Percentiles rank a stretch among this genome's conserved stretches.
Evolutionary conservation across 2,113 vertebrate genomes (phyloP).

Genomic region (Cygnus atratus): DNA sequence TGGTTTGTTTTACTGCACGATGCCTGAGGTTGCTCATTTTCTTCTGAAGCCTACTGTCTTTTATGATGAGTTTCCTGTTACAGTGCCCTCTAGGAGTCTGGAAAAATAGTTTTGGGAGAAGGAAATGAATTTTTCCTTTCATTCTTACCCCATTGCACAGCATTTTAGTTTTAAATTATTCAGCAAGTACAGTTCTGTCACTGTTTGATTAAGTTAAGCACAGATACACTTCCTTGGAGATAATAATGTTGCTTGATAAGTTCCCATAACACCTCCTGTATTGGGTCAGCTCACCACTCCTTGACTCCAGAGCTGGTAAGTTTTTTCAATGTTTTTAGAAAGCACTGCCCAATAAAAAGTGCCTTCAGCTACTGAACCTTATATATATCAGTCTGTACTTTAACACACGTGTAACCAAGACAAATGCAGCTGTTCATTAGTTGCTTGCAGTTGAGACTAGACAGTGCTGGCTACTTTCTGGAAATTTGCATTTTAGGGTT

Average conservation of each 20-base stretch:
- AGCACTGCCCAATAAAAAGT: background rate
- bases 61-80: background rate
- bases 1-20: background rate
- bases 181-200: background rate
- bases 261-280: fast-evolving
- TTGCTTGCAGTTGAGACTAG: background rate
- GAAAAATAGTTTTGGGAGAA: background rate
- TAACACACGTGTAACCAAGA: background rate
- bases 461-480: background rate
- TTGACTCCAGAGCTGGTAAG: background rate
- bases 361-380: background rate
- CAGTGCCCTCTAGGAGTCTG: background rate
- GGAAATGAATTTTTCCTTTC: background rate
- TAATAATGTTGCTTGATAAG: background rate
- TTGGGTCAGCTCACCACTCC: background rate
- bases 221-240: background rate
- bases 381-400: background rate
- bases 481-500: background rate
- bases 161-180: background rate
- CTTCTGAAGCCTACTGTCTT: background rate
- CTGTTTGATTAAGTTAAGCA: background rate
- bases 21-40: background rate
- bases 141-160: background rate
- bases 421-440: background rate
- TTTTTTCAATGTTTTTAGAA: background rate